A percentile compares a stretch with the other conserved stretches of the same genome.
phyloP scores from a whole-genome alignment of 2,113 vertebrate genomes.

The Ammodytes marinus region DNA sequence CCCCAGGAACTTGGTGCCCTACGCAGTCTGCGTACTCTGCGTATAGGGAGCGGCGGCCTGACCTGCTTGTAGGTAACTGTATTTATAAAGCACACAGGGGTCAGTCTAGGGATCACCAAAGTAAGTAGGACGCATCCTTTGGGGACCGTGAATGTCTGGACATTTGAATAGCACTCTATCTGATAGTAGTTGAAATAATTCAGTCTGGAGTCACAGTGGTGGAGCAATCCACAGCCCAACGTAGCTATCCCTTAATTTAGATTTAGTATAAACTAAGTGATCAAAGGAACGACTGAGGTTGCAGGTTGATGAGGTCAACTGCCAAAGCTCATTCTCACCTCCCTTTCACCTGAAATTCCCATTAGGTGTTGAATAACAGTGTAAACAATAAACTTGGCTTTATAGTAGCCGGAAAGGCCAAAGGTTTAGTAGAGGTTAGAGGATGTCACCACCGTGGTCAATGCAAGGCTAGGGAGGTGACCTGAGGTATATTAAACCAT shows the following conservation, averaged over 20 bases:
- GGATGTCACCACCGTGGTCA: slow-evolving; percentile 40
- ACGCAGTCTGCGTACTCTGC: too few relatives aligned
- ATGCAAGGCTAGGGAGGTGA: slow-evolving; percentile 36
- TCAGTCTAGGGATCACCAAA: too few relatives aligned
- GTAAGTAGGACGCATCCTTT: background rate
- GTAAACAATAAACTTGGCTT: slow-evolving; percentile 55
- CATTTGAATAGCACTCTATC: background rate
- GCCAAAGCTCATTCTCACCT: slow-evolving; percentile 37
- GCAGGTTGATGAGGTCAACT: slow-evolving; percentile 32
- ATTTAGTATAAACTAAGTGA: background rate
- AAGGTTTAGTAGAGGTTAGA: slow-evolving; percentile 64
- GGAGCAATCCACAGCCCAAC: background rate
- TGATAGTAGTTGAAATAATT: background rate
- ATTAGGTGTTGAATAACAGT: slow-evolving; percentile 26
- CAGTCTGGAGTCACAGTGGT: background rate
- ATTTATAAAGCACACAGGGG: too few relatives aligned
- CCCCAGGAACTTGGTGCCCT: too few relatives aligned
- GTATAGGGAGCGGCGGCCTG: too few relatives aligned
- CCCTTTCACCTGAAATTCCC: slow-evolving; percentile 18
- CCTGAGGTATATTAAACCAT: slow-evolving; percentile 32
- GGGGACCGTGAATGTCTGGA: background rate
- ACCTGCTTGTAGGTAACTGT: background rate
- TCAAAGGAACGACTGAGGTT: slow-evolving; percentile 14
- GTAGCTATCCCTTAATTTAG: background rate
- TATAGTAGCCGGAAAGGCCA: slow-evolving; percentile 40